These are phyloP conservation scores for Leucopternis melanops DNA, from an alignment of 2,113 vertebrate genomes.

Conservation along the genomic window DNA sequence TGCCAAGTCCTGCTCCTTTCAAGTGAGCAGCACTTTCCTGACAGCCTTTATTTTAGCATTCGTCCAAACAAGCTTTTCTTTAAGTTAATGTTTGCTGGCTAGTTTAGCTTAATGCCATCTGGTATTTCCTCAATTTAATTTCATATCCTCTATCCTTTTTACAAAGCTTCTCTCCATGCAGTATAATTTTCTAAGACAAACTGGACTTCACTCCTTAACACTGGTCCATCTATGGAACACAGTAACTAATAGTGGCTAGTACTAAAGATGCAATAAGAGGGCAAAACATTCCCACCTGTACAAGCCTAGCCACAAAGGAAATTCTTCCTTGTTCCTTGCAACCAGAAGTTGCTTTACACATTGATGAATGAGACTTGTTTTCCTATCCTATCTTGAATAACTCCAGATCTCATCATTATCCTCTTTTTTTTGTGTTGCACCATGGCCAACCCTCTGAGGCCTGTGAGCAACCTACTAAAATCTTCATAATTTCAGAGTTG, in stretches of 20 bases:
- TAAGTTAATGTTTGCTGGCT: neutral
- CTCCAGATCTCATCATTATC: neutral
- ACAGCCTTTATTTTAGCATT: neutral
- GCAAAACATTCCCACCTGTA: neutral
- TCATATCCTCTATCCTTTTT: neutral
- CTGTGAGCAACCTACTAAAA: neutral
- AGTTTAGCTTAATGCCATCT: neutral
- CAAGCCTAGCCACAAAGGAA: neutral
- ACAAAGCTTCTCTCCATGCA: neutral
- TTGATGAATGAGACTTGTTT: neutral
- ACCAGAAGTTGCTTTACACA: neutral
- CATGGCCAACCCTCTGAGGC: neutral
- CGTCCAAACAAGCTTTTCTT: neutral
- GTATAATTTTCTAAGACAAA: neutral
- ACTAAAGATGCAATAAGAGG: neutral
- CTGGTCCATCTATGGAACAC: neutral
- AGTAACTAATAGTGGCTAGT: neutral
- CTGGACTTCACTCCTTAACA: neutral
- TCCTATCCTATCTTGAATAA: neutral
- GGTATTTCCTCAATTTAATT: neutral
- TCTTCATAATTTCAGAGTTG: neutral
- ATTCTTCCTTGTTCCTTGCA: neutral
- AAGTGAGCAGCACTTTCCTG: neutral
- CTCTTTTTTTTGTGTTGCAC: fast-evolving
- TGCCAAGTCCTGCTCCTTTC: neutral